Percentiles rank a stretch among this genome's conserved stretches.
phyloP scores from a whole-genome alignment of 2,888 invertebrate genomes.

The Suillia variegata region DNA sequence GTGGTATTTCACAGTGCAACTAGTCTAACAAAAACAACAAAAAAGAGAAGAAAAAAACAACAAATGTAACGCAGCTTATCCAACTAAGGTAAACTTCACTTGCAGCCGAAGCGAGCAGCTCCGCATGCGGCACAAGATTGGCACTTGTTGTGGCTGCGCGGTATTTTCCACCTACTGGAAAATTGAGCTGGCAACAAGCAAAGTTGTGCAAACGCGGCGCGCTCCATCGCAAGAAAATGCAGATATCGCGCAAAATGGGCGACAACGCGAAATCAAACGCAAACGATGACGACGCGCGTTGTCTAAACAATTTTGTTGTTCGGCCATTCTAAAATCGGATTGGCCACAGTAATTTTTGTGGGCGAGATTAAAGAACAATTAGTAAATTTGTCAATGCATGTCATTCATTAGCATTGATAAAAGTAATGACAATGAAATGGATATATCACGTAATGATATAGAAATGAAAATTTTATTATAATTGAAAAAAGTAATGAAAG shows the following conservation, averaged over 20 bases:
- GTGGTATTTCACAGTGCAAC: slow-evolving; percentile 2
- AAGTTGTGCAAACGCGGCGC: not conserved
- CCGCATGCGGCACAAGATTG: not conserved
- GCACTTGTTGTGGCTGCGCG: slow-evolving; percentile 3
- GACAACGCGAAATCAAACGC: slow-evolving; percentile 29
- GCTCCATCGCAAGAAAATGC: slow-evolving; percentile 9
- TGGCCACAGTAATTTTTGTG: too few relatives aligned
- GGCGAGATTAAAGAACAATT: too few relatives aligned
- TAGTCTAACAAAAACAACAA: not conserved
- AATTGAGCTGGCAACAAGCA: not conserved
- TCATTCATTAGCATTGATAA: too few relatives aligned
- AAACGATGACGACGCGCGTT: slow-evolving; percentile 5
- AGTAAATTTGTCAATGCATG: too few relatives aligned
- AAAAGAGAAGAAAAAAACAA: slow-evolving; percentile 2
- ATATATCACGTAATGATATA: too few relatives aligned
- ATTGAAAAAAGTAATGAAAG: too few relatives aligned
- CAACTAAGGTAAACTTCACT: not conserved
- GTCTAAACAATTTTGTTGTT: too few relatives aligned
- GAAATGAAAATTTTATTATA: too few relatives aligned
- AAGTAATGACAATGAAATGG: too few relatives aligned
- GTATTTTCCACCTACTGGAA: slow-evolving; percentile 1
- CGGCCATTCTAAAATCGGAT: too few relatives aligned
- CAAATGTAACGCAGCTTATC: not conserved
- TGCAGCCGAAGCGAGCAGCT: not conserved
- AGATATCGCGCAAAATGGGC: slow-evolving; percentile 27